phyloP scores from a whole-genome alignment of 2,113 vertebrate species.

The Colius striatus region DNA sequence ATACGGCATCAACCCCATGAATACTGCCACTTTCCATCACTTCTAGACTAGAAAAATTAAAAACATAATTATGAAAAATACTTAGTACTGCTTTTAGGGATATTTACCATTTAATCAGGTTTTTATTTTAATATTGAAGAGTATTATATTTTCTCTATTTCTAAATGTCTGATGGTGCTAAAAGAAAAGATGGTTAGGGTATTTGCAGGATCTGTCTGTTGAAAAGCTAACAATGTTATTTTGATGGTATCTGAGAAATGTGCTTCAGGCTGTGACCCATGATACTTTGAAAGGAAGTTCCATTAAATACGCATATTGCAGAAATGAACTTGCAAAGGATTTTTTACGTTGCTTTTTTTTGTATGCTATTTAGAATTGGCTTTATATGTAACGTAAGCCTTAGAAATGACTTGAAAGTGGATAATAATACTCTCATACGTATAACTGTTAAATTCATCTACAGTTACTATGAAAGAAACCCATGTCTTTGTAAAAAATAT shows the following conservation, averaged over 20 bases:
- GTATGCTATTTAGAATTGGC: background rate
- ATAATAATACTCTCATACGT: background rate
- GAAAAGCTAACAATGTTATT: slow-evolving; percentile 36
- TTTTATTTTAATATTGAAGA: slow-evolving; percentile 45
- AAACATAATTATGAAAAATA: slow-evolving; percentile 4
- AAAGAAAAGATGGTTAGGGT: slow-evolving; percentile 11
- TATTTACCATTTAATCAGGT: slow-evolving; percentile 1
- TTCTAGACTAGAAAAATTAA: slow-evolving; percentile 28
- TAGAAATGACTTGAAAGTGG: background rate
- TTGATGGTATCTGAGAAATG: slow-evolving; percentile 36
- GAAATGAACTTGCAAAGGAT: background rate
- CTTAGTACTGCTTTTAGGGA: slow-evolving; percentile 43
- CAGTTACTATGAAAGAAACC: background rate
- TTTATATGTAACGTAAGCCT: background rate
- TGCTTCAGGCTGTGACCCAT: slow-evolving; percentile 7
- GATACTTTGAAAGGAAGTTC: slow-evolving; percentile 12
- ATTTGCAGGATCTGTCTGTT: background rate
- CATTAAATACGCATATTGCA: slow-evolving; percentile 1
- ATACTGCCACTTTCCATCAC: slow-evolving; percentile 32
- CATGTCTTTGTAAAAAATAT: background rate
- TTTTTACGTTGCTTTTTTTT: background rate
- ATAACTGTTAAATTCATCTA: background rate
- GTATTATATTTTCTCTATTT: slow-evolving; percentile 33
- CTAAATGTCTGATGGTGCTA: background rate
- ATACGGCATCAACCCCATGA: background rate